These are phyloP conservation scores for Neoscelio sp. DNA, from an alignment of 2,888 invertebrate species.

Conservation along the genomic window DNA sequence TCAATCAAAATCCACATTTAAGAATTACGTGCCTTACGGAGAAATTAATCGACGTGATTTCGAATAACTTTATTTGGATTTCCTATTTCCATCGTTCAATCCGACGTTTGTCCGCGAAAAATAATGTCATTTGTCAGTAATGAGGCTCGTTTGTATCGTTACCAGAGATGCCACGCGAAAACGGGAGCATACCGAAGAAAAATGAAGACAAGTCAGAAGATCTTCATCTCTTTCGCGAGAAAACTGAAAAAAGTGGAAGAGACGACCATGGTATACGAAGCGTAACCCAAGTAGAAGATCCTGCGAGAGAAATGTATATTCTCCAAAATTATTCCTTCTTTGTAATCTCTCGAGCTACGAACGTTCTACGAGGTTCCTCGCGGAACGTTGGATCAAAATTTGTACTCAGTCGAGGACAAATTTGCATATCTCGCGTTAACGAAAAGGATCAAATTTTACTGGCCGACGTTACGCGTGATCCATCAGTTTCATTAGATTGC, in stretches of 20 bases:
- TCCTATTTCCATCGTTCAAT: too few species aligned
- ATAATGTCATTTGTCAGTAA: conserved; percentile 44
- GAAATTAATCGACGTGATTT: conserved; percentile 30
- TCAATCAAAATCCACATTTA: conserved; percentile 39
- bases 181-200: conserved; percentile 75
- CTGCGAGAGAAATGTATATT: conserved; percentile 76
- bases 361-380: not conserved
- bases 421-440: conserved; percentile 9
- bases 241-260: conserved; percentile 39
- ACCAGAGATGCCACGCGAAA: conserved; percentile 61
- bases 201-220: conserved; percentile 71
- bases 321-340: conserved; percentile 75
- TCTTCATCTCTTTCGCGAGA: conserved; percentile 69
- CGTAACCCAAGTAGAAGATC: conserved; percentile 75
- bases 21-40: conserved; percentile 21
- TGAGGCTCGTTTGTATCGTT: conserved; percentile 67
- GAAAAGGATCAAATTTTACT: not conserved
- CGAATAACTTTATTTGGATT: too few species aligned
- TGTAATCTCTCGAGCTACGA: conserved; percentile 14
- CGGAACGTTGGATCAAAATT: conserved; percentile 10
- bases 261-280: conserved; percentile 71
- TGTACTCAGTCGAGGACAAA: conserved; percentile 14
- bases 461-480: not conserved
- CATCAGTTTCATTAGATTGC: not conserved
- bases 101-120: conserved; percentile 29